Evolutionary conservation across 2,888 invertebrate genomes (phyloP).

Genomic region (Autographa pulchrina): DNA sequence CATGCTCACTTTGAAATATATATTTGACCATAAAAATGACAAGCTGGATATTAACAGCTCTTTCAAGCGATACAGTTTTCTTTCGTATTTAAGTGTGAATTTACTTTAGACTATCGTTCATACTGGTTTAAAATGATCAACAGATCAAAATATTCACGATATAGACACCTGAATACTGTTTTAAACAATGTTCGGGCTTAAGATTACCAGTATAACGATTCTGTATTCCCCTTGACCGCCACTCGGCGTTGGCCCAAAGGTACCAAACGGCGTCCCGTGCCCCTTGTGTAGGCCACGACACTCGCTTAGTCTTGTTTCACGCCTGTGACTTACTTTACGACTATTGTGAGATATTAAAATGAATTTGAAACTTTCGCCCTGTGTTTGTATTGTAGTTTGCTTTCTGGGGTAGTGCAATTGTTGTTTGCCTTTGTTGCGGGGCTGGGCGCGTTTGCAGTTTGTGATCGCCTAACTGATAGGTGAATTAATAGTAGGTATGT

Average conservation of each 20-base stretch:
- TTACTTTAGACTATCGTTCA: neutral
- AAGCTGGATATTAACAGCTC: neutral
- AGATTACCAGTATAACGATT: constrained; percentile 6
- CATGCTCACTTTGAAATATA: neutral
- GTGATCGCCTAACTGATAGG: neutral
- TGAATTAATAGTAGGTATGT: neutral
- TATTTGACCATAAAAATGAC: neutral
- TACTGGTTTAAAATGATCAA: neutral
- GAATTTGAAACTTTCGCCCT: constrained; percentile 86
- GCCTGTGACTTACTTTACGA: constrained; percentile 83
- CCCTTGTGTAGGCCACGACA: constrained; percentile 63
- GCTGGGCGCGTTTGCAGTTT: constrained; percentile 37
- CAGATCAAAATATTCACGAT: neutral
- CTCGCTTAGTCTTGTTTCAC: constrained; percentile 79
- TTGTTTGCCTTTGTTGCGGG: constrained; percentile 50
- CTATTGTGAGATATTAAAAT: constrained; percentile 88
- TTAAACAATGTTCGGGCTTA: constrained; percentile 10
- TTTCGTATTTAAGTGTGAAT: neutral
- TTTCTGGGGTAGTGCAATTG: constrained; percentile 71
- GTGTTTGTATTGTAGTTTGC: constrained; percentile 82
- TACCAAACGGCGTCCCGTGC: constrained; percentile 46
- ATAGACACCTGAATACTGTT: neutral
- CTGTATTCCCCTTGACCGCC: constrained; percentile 46
- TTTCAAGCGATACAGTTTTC: neutral
- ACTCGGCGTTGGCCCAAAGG: constrained; percentile 44